Conservation (phyloP, 1,140 invertebrate genomes). For the Eubasilissa regina region DNA sequence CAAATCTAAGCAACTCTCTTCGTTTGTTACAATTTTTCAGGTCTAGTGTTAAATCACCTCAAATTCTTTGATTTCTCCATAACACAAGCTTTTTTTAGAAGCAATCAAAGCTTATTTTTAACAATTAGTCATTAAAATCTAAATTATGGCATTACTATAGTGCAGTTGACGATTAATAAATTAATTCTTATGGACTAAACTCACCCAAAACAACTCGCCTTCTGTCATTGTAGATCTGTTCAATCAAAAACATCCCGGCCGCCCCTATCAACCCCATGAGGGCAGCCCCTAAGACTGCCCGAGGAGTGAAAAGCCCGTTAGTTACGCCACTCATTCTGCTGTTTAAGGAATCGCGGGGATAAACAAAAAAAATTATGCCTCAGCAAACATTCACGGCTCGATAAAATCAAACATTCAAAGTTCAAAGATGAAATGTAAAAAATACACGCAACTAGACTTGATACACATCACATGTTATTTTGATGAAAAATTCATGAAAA, state of each 20-base stretch:
- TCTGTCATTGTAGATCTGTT: constrained; percentile 76
- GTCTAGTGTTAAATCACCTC: not conserved
- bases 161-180: constrained; percentile 9
- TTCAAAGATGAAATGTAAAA: constrained; percentile 8
- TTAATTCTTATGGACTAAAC: constrained; percentile 42
- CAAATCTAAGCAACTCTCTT: too few relatives aligned
- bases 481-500: not conserved
- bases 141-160: not conserved
- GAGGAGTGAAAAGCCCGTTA: constrained; percentile 55
- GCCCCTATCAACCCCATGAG: constrained; percentile 77
- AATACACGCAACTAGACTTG: not conserved
- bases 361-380: not conserved
- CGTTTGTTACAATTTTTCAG: not conserved
- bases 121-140: not conserved
- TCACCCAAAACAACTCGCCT: constrained; percentile 70
- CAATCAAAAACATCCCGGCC: constrained; percentile 76
- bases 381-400: constrained; percentile 2
- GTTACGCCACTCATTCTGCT: constrained; percentile 3
- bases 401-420: not conserved
- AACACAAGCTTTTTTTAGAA: not conserved
- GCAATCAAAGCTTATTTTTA: not conserved
- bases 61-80: not conserved
- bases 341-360: not conserved
- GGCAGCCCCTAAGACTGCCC: constrained; percentile 71
- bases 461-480: not conserved